A percentile compares a stretch with the other conserved stretches of the same genome.
Evolutionary conservation across 2,113 vertebrate genomes (phyloP).

Genomic region (Gambusia holbrooki): DNA sequence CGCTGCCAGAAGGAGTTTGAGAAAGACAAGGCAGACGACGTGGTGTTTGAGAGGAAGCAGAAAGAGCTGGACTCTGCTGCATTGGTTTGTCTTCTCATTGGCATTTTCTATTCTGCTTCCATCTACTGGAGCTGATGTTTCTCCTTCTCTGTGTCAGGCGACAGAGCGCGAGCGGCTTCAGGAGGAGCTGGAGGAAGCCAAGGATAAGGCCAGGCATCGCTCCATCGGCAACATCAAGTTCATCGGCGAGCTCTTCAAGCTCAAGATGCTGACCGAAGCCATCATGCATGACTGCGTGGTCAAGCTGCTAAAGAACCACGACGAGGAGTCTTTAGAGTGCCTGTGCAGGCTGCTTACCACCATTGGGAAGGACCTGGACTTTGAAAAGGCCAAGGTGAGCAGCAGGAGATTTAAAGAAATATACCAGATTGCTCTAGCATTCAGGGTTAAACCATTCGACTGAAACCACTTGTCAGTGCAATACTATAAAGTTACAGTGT

Average conservation of each 20-base stretch:
- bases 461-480: background rate
- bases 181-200: slow-evolving; percentile 92
- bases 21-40: slow-evolving; percentile 96
- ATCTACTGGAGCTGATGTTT: background rate
- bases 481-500: background rate
- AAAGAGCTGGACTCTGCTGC: slow-evolving; percentile 93
- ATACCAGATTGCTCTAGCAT: too few species aligned
- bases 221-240: slow-evolving; percentile 98
- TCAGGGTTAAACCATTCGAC: background rate
- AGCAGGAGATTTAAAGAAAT: background rate
- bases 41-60: slow-evolving; percentile 96
- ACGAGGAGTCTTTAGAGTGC: slow-evolving; percentile 94
- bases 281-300: slow-evolving; percentile 99
- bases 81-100: slow-evolving; percentile 76
- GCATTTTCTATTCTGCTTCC: background rate
- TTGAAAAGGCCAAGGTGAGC: slow-evolving; percentile 96
- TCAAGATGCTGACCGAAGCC: slow-evolving; percentile 97
- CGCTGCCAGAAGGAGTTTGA: slow-evolving; percentile 99
- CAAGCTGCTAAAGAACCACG: slow-evolving; percentile 96
- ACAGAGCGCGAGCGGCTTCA: slow-evolving; percentile 90
- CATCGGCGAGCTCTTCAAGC: slow-evolving; percentile 97
- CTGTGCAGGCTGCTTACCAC: slow-evolving; percentile 95
- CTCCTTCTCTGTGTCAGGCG: slow-evolving; percentile 68
- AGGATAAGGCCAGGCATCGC: slow-evolving; percentile 92
- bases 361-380: slow-evolving; percentile 97